Evolutionary conservation across 2,797 vertebrate species (phyloP).

Genomic region (Spinibarbus caldwelli): DNA sequence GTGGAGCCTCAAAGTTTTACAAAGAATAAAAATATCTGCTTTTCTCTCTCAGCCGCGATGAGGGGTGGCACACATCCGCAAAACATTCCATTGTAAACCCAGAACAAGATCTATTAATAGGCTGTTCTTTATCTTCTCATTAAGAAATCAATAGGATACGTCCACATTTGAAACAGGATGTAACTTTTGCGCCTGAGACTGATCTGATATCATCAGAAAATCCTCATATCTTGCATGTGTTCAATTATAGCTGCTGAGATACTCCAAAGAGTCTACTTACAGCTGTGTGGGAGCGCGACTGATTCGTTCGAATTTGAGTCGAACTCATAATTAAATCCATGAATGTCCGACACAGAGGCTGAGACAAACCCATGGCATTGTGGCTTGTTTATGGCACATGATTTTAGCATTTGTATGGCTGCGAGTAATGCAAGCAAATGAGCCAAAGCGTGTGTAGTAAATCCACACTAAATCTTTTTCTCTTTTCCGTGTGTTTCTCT

Average conservation of each 20-base stretch:
- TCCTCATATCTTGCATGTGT: conserved; percentile 41
- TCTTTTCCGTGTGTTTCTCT: conserved; percentile 11
- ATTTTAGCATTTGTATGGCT: conserved; percentile 15
- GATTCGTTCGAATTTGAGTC: conserved; percentile 13
- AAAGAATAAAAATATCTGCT: neutral
- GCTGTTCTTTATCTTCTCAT: conserved; percentile 53
- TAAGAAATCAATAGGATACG: conserved; percentile 48
- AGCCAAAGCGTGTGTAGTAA: conserved; percentile 40
- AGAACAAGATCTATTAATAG: conserved; percentile 51
- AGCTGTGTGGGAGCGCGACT: conserved; percentile 13
- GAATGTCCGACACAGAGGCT: conserved; percentile 1
- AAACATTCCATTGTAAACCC: conserved; percentile 26
- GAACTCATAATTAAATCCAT: conserved; percentile 14
- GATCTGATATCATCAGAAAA: conserved; percentile 54
- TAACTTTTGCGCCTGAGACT: conserved; percentile 50
- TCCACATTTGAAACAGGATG: conserved; percentile 46
- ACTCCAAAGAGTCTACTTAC: conserved; percentile 10
- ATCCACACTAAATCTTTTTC: conserved; percentile 47
- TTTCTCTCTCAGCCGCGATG: neutral
- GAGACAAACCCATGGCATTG: conserved; percentile 2
- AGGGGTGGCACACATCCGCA: conserved; percentile 11
- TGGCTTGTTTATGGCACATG: conserved; percentile 31
- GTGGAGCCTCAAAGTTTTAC: neutral
- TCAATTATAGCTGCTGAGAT: conserved; percentile 6
- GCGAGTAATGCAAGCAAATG: conserved; percentile 45